phyloP scores from a whole-genome alignment of 2,113 vertebrate genomes.

The Dryoscopus gambensis region DNA sequence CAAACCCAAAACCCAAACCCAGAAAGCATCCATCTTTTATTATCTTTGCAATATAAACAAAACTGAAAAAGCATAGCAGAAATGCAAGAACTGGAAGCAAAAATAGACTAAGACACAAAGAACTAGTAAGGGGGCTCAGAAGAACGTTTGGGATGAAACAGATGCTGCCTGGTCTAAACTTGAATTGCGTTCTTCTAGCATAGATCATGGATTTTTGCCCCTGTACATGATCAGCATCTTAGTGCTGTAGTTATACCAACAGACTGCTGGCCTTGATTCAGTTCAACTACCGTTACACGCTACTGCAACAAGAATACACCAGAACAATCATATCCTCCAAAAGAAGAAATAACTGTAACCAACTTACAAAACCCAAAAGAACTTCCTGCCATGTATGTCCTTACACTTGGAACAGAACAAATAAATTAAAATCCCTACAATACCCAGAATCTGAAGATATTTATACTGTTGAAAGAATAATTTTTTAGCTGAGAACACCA shows the following conservation, averaged over 20 bases:
- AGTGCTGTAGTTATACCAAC: neutral
- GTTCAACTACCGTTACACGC: neutral
- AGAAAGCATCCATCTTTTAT: neutral
- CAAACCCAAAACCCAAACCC: neutral
- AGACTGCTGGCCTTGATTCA: neutral
- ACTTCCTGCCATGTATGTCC: neutral
- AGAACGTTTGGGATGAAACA: neutral
- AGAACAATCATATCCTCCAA: neutral
- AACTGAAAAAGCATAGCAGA: neutral
- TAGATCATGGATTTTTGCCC: neutral
- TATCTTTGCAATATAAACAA: neutral
- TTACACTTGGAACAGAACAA: neutral
- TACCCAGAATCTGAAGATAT: neutral
- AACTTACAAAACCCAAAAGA: neutral
- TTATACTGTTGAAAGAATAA: neutral
- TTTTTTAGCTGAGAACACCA: neutral
- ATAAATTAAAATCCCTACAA: neutral
- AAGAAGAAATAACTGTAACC: neutral
- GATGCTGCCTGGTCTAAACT: neutral
- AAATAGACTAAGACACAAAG: neutral
- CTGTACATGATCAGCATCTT: neutral
- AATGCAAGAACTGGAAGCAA: neutral
- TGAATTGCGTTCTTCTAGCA: neutral
- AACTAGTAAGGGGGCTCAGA: neutral
- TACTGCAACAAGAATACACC: neutral